Percentiles rank a stretch among this genome's conserved stretches.
Conservation (phyloP, 2,888 invertebrate genomes). For the Philonicus albiceps region DNA sequence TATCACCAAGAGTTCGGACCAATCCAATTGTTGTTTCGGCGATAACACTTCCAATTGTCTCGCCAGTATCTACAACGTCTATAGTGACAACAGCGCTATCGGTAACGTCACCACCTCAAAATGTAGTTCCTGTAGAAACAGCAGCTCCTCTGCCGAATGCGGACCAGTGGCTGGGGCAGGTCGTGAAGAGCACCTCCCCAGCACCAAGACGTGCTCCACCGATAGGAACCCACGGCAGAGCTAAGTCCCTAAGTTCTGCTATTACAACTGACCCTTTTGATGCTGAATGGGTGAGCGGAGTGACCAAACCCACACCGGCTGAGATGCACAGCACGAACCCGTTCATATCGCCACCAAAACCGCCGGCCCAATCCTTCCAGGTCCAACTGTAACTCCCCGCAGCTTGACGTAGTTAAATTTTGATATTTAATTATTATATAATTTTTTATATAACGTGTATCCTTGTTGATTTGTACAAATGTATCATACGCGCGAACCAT, state of each 20-base stretch:
- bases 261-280: conserved; percentile 77
- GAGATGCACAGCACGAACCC: conserved; percentile 62
- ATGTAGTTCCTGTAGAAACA: conserved; percentile 58
- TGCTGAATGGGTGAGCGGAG: conserved; percentile 81
- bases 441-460: conserved; percentile 19
- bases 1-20: conserved; percentile 72
- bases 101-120: conserved; percentile 45
- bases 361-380: conserved; percentile 63
- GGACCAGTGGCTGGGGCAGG: conserved; percentile 83
- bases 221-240: conserved; percentile 67
- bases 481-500: conserved; percentile 32
- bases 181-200: conserved; percentile 69
- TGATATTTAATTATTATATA: conserved; percentile 21
- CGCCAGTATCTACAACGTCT: conserved; percentile 61
- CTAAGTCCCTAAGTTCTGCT: conserved; percentile 68
- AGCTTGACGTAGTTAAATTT: conserved; percentile 34
- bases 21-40: conserved; percentile 65
- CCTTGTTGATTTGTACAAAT: conserved; percentile 41
- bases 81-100: conserved; percentile 51
- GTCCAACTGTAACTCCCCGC: conserved; percentile 60
- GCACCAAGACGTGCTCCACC: conserved; percentile 67
- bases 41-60: conserved; percentile 62
- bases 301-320: conserved; percentile 62
- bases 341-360: conserved; percentile 64
- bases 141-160: conserved; percentile 74